Percentiles rank a stretch among this genome's conserved stretches.
Conservation (phyloP, 2,797 vertebrate genomes). For the Dendrocincla fuliginosa region DNA sequence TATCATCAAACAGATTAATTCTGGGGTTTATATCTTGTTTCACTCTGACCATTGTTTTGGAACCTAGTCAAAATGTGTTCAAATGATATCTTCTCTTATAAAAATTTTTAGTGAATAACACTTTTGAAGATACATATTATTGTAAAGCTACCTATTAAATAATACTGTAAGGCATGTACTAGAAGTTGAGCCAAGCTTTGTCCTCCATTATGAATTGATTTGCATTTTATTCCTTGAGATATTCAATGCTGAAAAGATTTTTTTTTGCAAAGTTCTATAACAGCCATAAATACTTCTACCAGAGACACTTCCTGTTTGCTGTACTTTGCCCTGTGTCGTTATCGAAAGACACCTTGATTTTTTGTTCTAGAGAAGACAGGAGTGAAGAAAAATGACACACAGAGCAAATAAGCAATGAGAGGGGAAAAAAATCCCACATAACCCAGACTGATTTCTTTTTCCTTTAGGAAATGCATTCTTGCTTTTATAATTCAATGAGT, state of each 20-base stretch:
- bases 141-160: not conserved
- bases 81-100: not conserved
- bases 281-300: not conserved
- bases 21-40: not conserved
- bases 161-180: not conserved
- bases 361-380: not conserved
- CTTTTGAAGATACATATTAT: not conserved
- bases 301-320: conserved; percentile 31
- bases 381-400: not conserved
- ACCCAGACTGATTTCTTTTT: not conserved
- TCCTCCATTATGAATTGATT: not conserved
- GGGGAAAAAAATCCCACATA: not conserved
- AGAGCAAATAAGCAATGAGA: not conserved
- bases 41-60: not conserved
- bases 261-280: not conserved
- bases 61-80: not conserved
- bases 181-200: not conserved
- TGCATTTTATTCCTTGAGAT: not conserved
- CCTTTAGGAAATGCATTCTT: not conserved
- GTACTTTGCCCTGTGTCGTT: not conserved
- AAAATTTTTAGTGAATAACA: not conserved
- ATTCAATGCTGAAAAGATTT: not conserved
- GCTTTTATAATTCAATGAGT: not conserved
- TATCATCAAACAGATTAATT: not conserved
- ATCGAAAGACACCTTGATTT: not conserved